phyloP scores from a whole-genome alignment of 2,113 vertebrate genomes.

The Clarias gariepinus region DNA sequence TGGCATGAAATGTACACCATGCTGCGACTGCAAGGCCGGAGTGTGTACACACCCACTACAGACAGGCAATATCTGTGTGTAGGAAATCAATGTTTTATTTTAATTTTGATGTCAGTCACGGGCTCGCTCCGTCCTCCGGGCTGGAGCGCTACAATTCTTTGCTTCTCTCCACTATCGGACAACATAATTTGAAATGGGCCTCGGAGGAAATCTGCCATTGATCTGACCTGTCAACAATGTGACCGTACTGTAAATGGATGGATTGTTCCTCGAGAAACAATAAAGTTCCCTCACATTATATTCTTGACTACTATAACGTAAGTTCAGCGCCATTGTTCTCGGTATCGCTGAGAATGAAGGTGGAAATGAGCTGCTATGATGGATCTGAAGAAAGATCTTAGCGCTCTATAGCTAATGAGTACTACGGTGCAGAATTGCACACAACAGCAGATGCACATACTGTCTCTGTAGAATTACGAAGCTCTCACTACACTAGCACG shows the following conservation, averaged over 20 bases:
- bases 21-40: slow-evolving; percentile 22
- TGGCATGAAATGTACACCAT: slow-evolving; percentile 47
- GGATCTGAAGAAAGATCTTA: slow-evolving; percentile 30
- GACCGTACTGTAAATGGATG: slow-evolving; percentile 48
- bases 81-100: slow-evolving; percentile 57
- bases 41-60: slow-evolving; percentile 32
- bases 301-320: slow-evolving; percentile 14
- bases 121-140: slow-evolving; percentile 49
- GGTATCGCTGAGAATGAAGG: slow-evolving; percentile 19
- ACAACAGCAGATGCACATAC: neutral
- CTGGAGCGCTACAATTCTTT: slow-evolving; percentile 44
- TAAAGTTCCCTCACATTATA: slow-evolving; percentile 33
- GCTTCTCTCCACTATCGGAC: slow-evolving; percentile 43
- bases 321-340: neutral
- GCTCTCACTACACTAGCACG: neutral
- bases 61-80: slow-evolving; percentile 40
- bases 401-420: slow-evolving; percentile 19
- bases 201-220: slow-evolving; percentile 50
- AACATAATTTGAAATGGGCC: slow-evolving; percentile 55
- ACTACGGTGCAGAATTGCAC: slow-evolving; percentile 7
- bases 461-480: neutral
- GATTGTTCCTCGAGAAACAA: slow-evolving; percentile 26
- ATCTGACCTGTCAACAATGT: slow-evolving; percentile 47
- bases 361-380: slow-evolving; percentile 24
- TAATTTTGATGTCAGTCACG: slow-evolving; percentile 54